Percentiles rank a stretch among this genome's conserved stretches.
Conservation (phyloP, 2,797 vertebrate species). For the Falco biarmicus region DNA sequence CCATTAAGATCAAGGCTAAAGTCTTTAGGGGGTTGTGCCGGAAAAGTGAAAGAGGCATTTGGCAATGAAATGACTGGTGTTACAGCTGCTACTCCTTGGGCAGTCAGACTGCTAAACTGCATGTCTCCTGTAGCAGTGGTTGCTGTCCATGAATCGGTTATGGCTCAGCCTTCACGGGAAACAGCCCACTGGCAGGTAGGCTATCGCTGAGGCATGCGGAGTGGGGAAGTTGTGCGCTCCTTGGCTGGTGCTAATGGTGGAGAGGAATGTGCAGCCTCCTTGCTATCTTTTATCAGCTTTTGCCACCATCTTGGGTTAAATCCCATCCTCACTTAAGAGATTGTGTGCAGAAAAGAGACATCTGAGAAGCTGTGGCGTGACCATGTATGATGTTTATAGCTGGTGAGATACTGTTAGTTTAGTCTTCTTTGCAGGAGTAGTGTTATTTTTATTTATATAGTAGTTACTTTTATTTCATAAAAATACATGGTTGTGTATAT, state of each 20-base stretch:
- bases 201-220: background rate
- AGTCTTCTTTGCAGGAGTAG: background rate
- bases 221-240: background rate
- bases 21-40: background rate
- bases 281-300: background rate
- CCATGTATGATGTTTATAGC: background rate
- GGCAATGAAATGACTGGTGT: background rate
- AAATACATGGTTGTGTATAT: background rate
- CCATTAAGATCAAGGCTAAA: background rate
- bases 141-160: background rate
- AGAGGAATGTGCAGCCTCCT: background rate
- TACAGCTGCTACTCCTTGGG: background rate
- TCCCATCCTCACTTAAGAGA: background rate
- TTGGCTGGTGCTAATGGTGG: background rate
- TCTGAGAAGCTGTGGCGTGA: fast-evolving
- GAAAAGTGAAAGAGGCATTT: background rate
- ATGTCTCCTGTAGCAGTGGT: background rate
- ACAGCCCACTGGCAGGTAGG: background rate
- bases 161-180: background rate
- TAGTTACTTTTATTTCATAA: background rate
- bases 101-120: background rate
- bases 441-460: background rate
- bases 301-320: background rate
- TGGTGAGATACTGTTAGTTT: background rate
- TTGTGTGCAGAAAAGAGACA: background rate